Percentiles rank a stretch among this genome's conserved stretches.
Evolutionary conservation across 2,797 vertebrate species (phyloP).

Genomic region (Melopsittacus undulatus): DNA sequence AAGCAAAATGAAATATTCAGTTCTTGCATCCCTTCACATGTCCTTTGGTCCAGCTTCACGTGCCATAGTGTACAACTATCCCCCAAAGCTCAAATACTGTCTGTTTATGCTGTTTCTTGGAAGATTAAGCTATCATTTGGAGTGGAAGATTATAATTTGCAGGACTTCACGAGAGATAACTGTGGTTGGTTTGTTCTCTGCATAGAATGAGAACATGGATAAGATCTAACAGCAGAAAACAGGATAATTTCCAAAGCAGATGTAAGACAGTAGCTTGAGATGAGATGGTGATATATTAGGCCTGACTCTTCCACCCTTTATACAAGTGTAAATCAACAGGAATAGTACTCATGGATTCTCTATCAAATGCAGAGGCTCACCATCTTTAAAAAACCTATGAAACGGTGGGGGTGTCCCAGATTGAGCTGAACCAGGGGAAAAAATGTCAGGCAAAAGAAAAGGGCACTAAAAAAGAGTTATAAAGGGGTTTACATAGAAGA

Average conservation of each 20-base stretch:
- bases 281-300: background rate
- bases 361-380: background rate
- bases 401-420: background rate
- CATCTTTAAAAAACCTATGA: background rate
- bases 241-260: background rate
- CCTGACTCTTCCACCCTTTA: background rate
- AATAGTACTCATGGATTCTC: background rate
- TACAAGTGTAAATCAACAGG: background rate
- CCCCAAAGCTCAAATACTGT: background rate
- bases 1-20: background rate
- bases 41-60: background rate
- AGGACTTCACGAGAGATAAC: background rate
- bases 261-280: background rate
- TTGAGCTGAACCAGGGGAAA: too few relatives aligned
- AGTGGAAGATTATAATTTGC: background rate
- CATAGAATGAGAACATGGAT: background rate
- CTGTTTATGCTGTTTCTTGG: conserved; percentile 28
- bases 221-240: background rate
- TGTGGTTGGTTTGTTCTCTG: background rate
- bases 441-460: background rate
- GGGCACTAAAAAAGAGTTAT: background rate
- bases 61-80: background rate
- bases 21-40: background rate
- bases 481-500: background rate
- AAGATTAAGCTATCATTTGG: conserved; percentile 25